Evolutionary conservation across 2,888 invertebrate species (phyloP), one percentile per base, ranked within the genome.

Genomic region (Drosophila siamana): DNA sequence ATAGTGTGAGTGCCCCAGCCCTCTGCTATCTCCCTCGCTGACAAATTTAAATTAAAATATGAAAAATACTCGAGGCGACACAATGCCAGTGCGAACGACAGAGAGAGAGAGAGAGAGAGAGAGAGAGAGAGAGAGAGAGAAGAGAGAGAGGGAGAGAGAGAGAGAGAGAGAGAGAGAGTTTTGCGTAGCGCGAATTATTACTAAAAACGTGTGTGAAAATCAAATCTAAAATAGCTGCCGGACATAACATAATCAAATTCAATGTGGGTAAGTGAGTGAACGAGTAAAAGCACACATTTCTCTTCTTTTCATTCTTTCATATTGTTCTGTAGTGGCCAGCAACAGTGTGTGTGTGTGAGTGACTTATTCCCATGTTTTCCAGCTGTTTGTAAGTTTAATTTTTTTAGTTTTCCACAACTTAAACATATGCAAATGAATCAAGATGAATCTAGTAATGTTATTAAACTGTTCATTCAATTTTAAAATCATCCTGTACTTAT

Each of bases 1-100:
- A 11, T 44, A 60, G 59, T 63, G 48, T 54, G 48, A 26, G 36
- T 22, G 30, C 13, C 22, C 13, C n/a, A n/a, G n/a, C n/a, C 16
- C 16, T 30, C 75, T 38, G 46, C 44, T 47, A n/a, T 43, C 57
- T 56, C 64, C 38, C 59, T 33, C 52, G 11, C 64, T 52, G 54
- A 69, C 72, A 86, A 86, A 83, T 85, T 88, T 88, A 80, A 85
- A 88, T 85, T 83, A 85, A 84, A 88, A 88, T 85, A 83, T 88
- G 80, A 88, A 88, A 83, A 84, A 80, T 70, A 82, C 76, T 81
- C 51, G 55, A 59, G 65, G 67, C 69, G 65, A 40, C 69, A 44
- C 26, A 15, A 11, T 22, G 13, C n/a, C n/a, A 43, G 28, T 52
- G 19, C 28, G 51, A 38, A 46, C n/a, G n/a, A n/a, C n/a, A n/a